Percentiles rank a stretch among this genome's conserved stretches.
phyloP scores from a whole-genome alignment of 2,113 vertebrate genomes.

The Platichthys stellatus region DNA sequence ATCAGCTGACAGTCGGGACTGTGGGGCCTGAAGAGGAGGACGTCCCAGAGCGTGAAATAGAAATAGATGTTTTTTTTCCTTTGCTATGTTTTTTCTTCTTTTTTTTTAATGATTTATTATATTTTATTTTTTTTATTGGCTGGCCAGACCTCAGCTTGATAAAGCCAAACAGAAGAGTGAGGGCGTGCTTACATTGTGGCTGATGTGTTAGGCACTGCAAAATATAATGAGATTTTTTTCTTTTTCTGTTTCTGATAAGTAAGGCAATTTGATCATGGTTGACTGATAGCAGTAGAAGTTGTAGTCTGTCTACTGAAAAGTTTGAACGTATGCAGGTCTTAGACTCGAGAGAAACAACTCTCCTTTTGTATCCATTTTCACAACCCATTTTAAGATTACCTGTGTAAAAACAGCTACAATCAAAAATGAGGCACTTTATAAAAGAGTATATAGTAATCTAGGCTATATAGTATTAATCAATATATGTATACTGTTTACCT shows the following conservation, averaged over 20 bases:
- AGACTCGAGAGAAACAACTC: conserved; percentile 63
- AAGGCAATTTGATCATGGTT: conserved; percentile 80
- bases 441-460: conserved; percentile 82
- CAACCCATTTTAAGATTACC: conserved; percentile 76
- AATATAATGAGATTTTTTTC: conserved; percentile 42
- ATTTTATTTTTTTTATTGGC: conserved; percentile 32
- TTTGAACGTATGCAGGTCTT: conserved; percentile 64
- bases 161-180: conserved; percentile 52
- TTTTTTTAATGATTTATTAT: background rate
- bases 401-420: conserved; percentile 87
- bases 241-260: conserved; percentile 63
- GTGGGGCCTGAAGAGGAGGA: conserved; percentile 11
- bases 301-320: conserved; percentile 51
- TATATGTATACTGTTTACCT: conserved; percentile 73
- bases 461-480: conserved; percentile 78
- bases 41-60: conserved; percentile 25
- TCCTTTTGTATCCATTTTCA: conserved; percentile 49
- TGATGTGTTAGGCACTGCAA: conserved; percentile 80
- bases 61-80: conserved; percentile 22
- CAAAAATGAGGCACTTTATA: conserved; percentile 88
- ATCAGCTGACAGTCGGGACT: conserved; percentile 5
- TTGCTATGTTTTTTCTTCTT: conserved; percentile 1
- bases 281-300: conserved; percentile 65
- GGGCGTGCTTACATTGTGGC: conserved; percentile 74
- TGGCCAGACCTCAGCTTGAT: conserved; percentile 54